phyloP scores from a whole-genome alignment of 2,797 vertebrate genomes.

The Orestias chungarensis region DNA sequence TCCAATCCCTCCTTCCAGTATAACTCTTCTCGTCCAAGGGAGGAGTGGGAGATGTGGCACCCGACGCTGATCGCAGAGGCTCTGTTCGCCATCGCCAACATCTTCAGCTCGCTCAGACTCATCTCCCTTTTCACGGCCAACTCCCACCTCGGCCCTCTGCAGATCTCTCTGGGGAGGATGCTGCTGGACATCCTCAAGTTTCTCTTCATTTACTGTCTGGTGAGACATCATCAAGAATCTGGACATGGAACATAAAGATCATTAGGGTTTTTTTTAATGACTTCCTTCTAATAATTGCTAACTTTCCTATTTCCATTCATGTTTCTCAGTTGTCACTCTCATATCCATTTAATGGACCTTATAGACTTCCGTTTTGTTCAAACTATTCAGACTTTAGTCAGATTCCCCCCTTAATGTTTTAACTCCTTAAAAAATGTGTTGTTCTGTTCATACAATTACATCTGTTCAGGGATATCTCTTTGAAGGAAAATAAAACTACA shows the following conservation, averaged over 20 bases:
- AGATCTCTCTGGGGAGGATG: conserved; percentile 97
- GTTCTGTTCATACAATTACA: background rate
- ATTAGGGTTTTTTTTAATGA: background rate
- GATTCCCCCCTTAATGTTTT: background rate
- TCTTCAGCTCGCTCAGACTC: conserved; percentile 96
- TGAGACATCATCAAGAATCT: conserved; percentile 18
- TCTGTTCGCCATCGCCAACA: conserved; percentile 98
- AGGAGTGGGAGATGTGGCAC: conserved; percentile 99
- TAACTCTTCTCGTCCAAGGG: conserved; percentile 92
- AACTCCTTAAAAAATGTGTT: background rate
- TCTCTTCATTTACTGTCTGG: conserved; percentile 98
- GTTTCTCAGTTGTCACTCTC: background rate
- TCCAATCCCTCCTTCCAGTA: conserved; percentile 79
- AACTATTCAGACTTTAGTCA: background rate
- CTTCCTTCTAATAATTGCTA: conserved; percentile 1
- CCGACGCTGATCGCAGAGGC: conserved; percentile 97
- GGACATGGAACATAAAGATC: background rate
- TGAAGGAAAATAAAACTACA: conserved; percentile 8
- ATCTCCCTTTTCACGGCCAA: conserved; percentile 98
- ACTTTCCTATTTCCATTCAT: conserved; percentile 1
- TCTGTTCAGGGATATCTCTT: background rate
- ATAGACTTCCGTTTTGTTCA: background rate
- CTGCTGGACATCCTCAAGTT: conserved; percentile 99
- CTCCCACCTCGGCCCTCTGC: conserved; percentile 95
- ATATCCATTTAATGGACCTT: background rate